Evolutionary conservation across 2,797 vertebrate species (phyloP).

Genomic region (Gallinago nigripennis): DNA sequence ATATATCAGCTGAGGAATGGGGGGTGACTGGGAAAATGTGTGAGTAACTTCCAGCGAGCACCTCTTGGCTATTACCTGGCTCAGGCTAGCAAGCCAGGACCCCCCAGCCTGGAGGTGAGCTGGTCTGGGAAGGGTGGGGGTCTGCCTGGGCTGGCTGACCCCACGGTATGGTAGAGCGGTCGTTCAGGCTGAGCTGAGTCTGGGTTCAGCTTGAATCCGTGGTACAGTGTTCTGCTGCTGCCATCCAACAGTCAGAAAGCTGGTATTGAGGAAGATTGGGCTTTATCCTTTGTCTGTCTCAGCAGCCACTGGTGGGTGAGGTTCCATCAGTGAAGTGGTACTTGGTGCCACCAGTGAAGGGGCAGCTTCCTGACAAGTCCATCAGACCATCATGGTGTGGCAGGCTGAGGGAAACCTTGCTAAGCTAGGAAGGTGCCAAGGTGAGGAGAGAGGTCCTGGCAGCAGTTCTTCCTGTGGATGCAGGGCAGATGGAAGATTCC

Average conservation of each 20-base stretch:
- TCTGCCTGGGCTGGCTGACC: background rate
- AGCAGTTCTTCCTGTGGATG: background rate
- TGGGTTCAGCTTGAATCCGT: background rate
- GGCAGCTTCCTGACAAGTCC: background rate
- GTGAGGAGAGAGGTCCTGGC: background rate
- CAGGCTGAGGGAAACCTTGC: background rate
- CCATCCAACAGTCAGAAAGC: background rate
- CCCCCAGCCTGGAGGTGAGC: background rate
- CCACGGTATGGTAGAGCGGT: background rate
- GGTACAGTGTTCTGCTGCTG: background rate
- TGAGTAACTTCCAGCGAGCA: background rate
- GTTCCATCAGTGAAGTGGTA: background rate
- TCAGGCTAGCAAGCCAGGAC: background rate
- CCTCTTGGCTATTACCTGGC: background rate
- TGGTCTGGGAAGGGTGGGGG: background rate
- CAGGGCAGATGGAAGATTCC: background rate
- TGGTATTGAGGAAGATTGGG: background rate
- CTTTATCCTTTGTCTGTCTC: background rate
- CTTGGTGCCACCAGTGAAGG: background rate
- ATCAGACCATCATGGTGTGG: rapidly evolving
- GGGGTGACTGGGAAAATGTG: background rate
- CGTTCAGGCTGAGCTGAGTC: background rate
- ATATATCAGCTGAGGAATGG: background rate
- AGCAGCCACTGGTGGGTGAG: background rate
- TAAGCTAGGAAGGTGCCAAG: background rate